Conservation (phyloP, 2,113 vertebrate species). For the Aix galericulata region DNA sequence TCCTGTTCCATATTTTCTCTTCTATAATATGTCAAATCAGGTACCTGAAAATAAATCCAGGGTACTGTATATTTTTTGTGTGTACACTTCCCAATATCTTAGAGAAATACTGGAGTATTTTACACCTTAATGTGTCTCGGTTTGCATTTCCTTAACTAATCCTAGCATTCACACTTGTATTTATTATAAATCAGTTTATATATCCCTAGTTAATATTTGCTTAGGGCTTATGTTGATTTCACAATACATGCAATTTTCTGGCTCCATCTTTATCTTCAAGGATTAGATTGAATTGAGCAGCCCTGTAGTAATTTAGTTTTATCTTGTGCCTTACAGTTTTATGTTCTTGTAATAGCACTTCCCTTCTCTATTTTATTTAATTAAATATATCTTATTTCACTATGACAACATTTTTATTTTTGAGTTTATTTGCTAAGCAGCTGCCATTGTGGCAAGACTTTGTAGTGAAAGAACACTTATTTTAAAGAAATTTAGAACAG, state of each 20-base stretch:
- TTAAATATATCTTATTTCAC: constrained; percentile 86
- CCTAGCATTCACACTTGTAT: constrained; percentile 75
- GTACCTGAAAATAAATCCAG: not conserved
- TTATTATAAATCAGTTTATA: constrained; percentile 84
- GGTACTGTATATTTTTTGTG: not conserved
- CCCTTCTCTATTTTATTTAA: constrained; percentile 80
- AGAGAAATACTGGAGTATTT: constrained; percentile 9
- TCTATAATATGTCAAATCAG: not conserved
- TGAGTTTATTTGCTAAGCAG: constrained; percentile 79
- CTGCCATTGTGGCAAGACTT: constrained; percentile 71
- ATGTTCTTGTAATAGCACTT: constrained; percentile 81
- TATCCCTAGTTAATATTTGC: constrained; percentile 82
- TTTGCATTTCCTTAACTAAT: constrained; percentile 76
- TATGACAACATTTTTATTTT: constrained; percentile 79
- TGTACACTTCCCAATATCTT: not conserved
- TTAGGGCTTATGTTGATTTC: constrained; percentile 82
- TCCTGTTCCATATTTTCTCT: not conserved
- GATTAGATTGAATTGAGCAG: constrained; percentile 82
- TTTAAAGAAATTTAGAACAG: constrained; percentile 71
- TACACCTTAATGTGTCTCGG: not conserved
- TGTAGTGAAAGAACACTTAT: constrained; percentile 59
- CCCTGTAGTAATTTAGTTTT: constrained; percentile 85
- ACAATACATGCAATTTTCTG: constrained; percentile 82
- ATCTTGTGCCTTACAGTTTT: constrained; percentile 83
- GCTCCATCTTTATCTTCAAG: constrained; percentile 81